phyloP scores from a whole-genome alignment of 2,113 vertebrate genomes.

The Scalopus aquaticus region DNA sequence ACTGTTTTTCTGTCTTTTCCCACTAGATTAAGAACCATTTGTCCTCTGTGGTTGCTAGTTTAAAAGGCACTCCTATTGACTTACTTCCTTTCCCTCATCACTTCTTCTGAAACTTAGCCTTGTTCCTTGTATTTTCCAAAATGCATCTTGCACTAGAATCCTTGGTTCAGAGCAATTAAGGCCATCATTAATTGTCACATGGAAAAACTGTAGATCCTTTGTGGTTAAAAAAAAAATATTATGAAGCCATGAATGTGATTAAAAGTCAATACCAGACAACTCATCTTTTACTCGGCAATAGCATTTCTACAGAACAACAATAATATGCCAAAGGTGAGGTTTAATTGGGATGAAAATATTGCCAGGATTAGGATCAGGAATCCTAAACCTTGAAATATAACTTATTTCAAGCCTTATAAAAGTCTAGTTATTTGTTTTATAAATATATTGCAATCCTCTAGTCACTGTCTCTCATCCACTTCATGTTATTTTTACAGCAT shows the following conservation, averaged over 20 bases:
- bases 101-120: neutral
- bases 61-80: neutral
- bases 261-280: neutral
- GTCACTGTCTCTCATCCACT: neutral
- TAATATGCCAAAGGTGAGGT: neutral
- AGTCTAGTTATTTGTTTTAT: neutral
- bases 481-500: neutral
- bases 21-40: neutral
- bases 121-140: no score
- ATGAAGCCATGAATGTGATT: neutral
- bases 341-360: neutral
- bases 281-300: neutral
- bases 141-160: no score
- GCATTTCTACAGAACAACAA: neutral
- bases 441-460: neutral
- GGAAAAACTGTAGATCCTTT: neutral
- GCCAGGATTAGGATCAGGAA: neutral
- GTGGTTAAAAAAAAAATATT: neutral
- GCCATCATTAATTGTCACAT: neutral
- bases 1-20: neutral
- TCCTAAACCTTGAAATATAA: neutral
- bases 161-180: neutral
- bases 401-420: neutral
- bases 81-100: neutral
- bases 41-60: neutral